Conservation (phyloP, 2,888 invertebrate species). For the Pimpla rufipes region DNA sequence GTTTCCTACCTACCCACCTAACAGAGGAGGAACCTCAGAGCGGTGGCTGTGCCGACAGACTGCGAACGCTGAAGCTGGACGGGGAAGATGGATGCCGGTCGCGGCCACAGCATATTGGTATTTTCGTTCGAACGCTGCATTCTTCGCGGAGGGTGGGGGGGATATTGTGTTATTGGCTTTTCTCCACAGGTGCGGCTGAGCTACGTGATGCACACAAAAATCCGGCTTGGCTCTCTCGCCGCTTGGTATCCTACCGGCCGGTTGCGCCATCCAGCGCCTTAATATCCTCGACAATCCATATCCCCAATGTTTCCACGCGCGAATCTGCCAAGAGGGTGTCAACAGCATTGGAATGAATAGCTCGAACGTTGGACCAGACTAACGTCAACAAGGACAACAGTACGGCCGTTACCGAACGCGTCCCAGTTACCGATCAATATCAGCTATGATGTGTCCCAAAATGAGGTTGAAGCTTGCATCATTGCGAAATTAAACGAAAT, state of each 20-base stretch:
- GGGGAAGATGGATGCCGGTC: slow-evolving; percentile 54
- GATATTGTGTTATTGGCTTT: slow-evolving; percentile 65
- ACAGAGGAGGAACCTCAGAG: neutral
- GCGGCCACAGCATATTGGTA: slow-evolving; percentile 55
- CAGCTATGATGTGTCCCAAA: too few relatives aligned
- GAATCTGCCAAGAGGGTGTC: slow-evolving; percentile 6
- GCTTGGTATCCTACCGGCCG: neutral
- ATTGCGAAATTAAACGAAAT: too few relatives aligned
- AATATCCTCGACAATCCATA: neutral
- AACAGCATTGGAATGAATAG: slow-evolving; percentile 1
- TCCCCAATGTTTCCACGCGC: slow-evolving; percentile 20
- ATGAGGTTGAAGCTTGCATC: too few relatives aligned
- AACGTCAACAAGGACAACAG: neutral
- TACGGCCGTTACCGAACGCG: too few relatives aligned
- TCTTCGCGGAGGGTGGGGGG: slow-evolving; percentile 19
- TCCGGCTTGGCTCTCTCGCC: neutral
- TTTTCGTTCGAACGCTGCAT: slow-evolving; percentile 59
- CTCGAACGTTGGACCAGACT: slow-evolving; percentile 55
- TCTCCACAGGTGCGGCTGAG: slow-evolving; percentile 43
- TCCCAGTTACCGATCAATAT: too few relatives aligned
- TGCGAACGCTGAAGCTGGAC: slow-evolving; percentile 11
- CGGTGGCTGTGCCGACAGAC: neutral
- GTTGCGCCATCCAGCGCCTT: neutral
- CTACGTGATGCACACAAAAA: slow-evolving; percentile 48
- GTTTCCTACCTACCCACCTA: too few relatives aligned